Conservation (phyloP, 2,113 vertebrate genomes). For the Phalacrocorax aristotelis region DNA sequence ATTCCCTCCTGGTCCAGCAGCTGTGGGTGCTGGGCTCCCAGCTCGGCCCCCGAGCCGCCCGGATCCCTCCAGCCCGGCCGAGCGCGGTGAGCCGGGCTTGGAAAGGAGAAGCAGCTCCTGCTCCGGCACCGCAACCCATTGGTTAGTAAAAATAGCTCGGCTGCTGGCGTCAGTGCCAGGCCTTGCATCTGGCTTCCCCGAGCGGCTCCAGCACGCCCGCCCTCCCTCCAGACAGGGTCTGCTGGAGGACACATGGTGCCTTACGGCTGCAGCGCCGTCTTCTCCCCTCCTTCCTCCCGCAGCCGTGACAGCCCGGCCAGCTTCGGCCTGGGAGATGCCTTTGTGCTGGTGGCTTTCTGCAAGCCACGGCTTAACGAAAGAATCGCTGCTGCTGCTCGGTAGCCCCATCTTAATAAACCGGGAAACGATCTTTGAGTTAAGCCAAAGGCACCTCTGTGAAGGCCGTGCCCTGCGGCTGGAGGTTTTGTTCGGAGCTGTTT, state of each 20-base stretch:
- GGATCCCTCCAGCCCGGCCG: neutral
- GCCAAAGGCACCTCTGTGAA: rapidly evolving
- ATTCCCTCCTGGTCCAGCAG: neutral
- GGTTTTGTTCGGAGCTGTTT: neutral
- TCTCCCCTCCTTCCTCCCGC: neutral
- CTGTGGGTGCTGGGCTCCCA: neutral
- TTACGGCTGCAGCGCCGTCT: neutral
- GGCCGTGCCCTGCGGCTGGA: neutral
- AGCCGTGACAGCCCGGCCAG: too few relatives aligned
- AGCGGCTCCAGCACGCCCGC: neutral
- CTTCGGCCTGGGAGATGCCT: neutral
- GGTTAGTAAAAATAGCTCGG: conserved; percentile 60
- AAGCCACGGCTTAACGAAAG: rapidly evolving
- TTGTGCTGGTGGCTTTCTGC: neutral
- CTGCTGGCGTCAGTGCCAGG: conserved; percentile 62
- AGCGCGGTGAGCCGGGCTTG: neutral
- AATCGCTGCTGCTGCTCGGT: neutral
- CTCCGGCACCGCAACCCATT: neutral
- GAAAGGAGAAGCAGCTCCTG: conserved; percentile 4
- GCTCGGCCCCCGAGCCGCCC: neutral
- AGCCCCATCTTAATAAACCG: neutral
- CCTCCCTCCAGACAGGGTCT: conserved; percentile 2
- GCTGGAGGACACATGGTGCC: conserved; percentile 14
- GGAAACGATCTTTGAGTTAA: rapidly evolving
- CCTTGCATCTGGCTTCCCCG: conserved; percentile 56